These are phyloP conservation scores for Dynastes hyllus DNA, from an alignment of 2,888 invertebrate genomes.

Conservation along the genomic window DNA sequence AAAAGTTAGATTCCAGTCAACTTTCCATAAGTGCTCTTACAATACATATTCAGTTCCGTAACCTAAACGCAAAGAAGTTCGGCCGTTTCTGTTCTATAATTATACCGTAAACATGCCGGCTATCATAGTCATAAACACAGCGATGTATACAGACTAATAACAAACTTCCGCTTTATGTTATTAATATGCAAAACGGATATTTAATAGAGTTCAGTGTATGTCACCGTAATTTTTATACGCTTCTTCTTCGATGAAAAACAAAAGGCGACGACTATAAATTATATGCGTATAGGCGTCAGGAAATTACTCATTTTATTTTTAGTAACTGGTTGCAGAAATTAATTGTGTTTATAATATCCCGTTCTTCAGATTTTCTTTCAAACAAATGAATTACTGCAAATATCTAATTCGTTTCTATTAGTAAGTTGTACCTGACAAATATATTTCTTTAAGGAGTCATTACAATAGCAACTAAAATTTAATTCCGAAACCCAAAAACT, in stretches of 20 bases:
- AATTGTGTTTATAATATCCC: neutral
- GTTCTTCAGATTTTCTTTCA: no score
- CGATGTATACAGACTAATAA: slow-evolving; percentile 30
- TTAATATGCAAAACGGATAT: slow-evolving; percentile 44
- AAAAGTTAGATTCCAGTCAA: no score
- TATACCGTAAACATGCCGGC: slow-evolving; percentile 7
- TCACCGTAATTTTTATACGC: slow-evolving; percentile 16
- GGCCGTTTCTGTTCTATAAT: slow-evolving; percentile 13
- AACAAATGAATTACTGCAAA: no score
- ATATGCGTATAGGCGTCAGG: no score
- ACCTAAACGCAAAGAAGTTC: neutral
- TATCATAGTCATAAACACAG: slow-evolving; percentile 11
- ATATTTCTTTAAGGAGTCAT: no score
- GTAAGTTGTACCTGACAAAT: no score
- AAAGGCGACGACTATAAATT: neutral
- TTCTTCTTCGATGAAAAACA: neutral
- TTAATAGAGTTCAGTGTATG: slow-evolving; percentile 32
- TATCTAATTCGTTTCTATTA: no score
- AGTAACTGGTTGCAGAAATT: neutral
- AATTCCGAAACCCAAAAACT: no score
- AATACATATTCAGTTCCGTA: no score
- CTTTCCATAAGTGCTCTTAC: no score
- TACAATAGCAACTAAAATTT: no score
- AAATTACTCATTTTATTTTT: no score
- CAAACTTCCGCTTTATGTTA: slow-evolving; percentile 16